Evolutionary conservation across 2,888 invertebrate genomes (phyloP).

Genomic region (Drosophila robusta): DNA sequence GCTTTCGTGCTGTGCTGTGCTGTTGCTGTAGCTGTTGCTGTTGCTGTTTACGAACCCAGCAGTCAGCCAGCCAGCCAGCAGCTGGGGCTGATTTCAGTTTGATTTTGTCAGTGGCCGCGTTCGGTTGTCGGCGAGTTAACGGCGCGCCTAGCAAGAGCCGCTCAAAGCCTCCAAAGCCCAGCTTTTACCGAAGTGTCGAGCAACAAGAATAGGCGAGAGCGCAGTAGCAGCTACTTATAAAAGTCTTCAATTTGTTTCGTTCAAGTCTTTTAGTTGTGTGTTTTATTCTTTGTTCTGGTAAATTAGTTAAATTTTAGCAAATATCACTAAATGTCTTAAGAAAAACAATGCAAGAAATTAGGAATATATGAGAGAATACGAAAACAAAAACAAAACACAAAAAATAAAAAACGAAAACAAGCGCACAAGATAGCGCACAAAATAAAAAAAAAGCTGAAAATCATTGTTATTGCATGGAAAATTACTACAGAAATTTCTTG

Average conservation of each 20-base stretch:
- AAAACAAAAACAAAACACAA: slow-evolving; percentile 27
- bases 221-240: slow-evolving; percentile 30
- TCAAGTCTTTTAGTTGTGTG: slow-evolving; percentile 47
- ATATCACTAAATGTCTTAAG: slow-evolving; percentile 12
- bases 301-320: slow-evolving; percentile 22
- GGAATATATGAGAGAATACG: slow-evolving; percentile 5
- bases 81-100: slow-evolving; percentile 59
- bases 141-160: slow-evolving; percentile 47
- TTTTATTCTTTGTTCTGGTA: slow-evolving; percentile 56
- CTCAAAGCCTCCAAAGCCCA: slow-evolving; percentile 40
- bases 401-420: slow-evolving; percentile 25
- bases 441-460: slow-evolving; percentile 44
- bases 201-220: slow-evolving; percentile 16
- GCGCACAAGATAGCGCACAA: slow-evolving; percentile 39
- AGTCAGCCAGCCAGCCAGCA: slow-evolving; percentile 41
- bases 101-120: slow-evolving; percentile 68
- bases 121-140: slow-evolving; percentile 58
- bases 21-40: slow-evolving; percentile 38
- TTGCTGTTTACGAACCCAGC: slow-evolving; percentile 53
- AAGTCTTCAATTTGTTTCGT: slow-evolving; percentile 47
- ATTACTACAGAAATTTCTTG: slow-evolving; percentile 72
- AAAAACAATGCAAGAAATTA: slow-evolving; percentile 12
- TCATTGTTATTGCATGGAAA: slow-evolving; percentile 77
- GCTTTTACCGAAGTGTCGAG: slow-evolving; percentile 49
- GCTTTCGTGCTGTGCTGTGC: slow-evolving; percentile 49